Conservation (phyloP, 1,140 invertebrate species). For the Drosophila hydei region DNA sequence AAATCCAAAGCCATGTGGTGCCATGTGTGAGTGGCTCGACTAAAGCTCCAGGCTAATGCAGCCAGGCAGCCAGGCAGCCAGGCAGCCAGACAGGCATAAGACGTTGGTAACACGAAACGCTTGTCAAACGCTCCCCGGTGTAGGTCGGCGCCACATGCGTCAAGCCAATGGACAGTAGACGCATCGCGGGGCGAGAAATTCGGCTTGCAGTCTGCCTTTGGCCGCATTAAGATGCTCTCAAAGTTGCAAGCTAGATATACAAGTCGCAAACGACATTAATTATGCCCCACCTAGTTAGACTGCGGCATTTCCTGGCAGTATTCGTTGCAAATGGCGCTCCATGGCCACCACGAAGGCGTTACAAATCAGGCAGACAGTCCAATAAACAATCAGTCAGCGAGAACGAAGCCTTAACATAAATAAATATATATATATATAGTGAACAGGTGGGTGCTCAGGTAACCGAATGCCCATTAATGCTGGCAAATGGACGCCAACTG, state of each 20-base stretch:
- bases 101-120: constrained; percentile 59
- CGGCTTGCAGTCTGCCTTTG: constrained; percentile 17
- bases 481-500: constrained; percentile 24
- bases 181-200: constrained; percentile 2
- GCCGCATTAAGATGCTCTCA: constrained; percentile 51
- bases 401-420: constrained; percentile 46
- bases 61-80: constrained; percentile 32
- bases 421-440: constrained; percentile 45
- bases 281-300: neutral
- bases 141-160: constrained; percentile 26
- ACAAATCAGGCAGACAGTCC: constrained; percentile 48
- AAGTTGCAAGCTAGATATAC: constrained; percentile 30
- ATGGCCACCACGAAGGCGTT: constrained; percentile 24
- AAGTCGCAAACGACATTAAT: constrained; percentile 1
- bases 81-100: constrained; percentile 52
- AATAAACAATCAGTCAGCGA: constrained; percentile 73
- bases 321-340: neutral
- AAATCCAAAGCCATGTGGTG: constrained; percentile 28
- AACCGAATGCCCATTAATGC: constrained; percentile 25
- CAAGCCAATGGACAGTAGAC: neutral
- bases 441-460: constrained; percentile 14
- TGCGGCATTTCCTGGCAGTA: neutral
- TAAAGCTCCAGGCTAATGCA: constrained; percentile 72
- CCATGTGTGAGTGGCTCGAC: constrained; percentile 57
- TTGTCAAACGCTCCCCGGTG: constrained; percentile 64